Evolutionary conservation across 2,113 vertebrate genomes (phyloP).

Genomic region (Pelecanus crispus): DNA sequence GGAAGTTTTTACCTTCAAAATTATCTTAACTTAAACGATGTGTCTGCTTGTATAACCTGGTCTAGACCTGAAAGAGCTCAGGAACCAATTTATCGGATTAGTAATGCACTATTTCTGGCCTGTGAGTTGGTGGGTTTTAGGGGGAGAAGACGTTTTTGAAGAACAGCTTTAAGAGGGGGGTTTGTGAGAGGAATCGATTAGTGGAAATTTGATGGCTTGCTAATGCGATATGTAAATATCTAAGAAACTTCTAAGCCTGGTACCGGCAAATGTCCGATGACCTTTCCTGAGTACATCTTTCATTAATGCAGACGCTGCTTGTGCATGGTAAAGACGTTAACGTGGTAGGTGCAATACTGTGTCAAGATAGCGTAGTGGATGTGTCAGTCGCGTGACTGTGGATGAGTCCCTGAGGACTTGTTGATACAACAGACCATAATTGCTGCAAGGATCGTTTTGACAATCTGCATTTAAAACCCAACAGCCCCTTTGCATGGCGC

Average conservation of each 20-base stretch:
- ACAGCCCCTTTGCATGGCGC: background rate
- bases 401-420: conserved; percentile 49
- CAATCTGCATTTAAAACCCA: conserved; percentile 61
- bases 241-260: background rate
- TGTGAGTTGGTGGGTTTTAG: fast-evolving
- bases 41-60: background rate
- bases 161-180: background rate
- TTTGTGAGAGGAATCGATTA: background rate
- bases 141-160: background rate
- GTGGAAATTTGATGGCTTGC: background rate
- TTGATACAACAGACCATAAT: conserved; percentile 58
- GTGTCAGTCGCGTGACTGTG: conserved; percentile 19
- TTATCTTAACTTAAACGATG: background rate
- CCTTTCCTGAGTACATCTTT: background rate
- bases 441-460: conserved; percentile 22
- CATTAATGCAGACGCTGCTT: background rate
- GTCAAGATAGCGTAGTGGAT: background rate
- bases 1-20: background rate
- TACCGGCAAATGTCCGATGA: background rate
- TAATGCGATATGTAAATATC: background rate
- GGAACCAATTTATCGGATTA: background rate
- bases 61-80: background rate
- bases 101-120: background rate
- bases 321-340: background rate
- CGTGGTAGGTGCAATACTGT: background rate